These are phyloP conservation scores for Limnephilus lunatus DNA, from an alignment of 2,888 invertebrate genomes.

Conservation along the genomic window DNA sequence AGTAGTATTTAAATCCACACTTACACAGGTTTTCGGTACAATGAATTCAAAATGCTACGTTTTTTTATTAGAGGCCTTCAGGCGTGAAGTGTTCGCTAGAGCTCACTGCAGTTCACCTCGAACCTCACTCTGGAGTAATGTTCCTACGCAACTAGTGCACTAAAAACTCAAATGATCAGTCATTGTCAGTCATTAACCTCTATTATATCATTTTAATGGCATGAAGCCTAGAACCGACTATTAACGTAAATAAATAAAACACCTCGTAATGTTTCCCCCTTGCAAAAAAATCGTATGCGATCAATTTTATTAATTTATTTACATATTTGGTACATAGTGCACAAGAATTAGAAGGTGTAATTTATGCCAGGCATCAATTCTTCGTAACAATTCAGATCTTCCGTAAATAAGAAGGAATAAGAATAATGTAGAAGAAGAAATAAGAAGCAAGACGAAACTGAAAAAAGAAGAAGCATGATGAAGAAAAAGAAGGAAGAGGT, in stretches of 20 bases:
- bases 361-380: too few relatives aligned
- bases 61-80: conserved; percentile 1
- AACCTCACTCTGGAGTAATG: background rate
- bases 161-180: background rate
- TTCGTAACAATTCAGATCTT: too few relatives aligned
- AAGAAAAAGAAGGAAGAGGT: too few relatives aligned
- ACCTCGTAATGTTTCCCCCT: background rate
- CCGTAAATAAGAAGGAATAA: too few relatives aligned
- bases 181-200: background rate
- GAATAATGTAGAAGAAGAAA: too few relatives aligned
- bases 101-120: background rate
- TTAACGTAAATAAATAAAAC: background rate
- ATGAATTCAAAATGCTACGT: conserved; percentile 6
- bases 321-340: too few relatives aligned
- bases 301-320: too few relatives aligned
- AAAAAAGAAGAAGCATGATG: too few relatives aligned
- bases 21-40: conserved; percentile 26
- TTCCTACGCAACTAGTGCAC: background rate
- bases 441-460: too few relatives aligned
- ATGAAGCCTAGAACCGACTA: background rate
- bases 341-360: too few relatives aligned
- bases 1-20: background rate
- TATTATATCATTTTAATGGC: background rate
- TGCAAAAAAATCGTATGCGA: background rate
- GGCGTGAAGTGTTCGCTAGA: conserved; percentile 2